Evolutionary conservation across 2,113 vertebrate species (phyloP).

Genomic region (Condylura cristata): DNA sequence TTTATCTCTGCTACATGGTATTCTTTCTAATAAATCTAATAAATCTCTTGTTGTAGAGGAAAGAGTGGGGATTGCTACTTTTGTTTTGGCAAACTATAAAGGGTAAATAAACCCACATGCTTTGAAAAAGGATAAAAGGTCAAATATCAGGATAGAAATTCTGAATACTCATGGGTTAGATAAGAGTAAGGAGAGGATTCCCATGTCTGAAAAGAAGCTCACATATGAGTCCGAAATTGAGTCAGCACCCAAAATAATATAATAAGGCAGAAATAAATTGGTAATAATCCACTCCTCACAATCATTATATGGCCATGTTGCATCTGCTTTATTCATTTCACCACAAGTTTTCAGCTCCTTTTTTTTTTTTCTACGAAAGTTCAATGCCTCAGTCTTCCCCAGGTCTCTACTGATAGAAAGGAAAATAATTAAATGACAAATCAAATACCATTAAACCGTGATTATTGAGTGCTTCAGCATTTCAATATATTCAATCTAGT

Average conservation of each 20-base stretch:
- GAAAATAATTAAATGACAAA: slow-evolving; percentile 52
- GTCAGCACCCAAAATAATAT: not conserved
- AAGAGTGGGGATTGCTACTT: not conserved
- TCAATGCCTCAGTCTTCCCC: not conserved
- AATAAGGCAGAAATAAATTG: not conserved
- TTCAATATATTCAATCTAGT: not conserved
- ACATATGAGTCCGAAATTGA: not conserved
- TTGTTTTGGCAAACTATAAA: slow-evolving; percentile 31
- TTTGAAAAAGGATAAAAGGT: slow-evolving; percentile 7
- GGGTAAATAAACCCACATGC: not conserved
- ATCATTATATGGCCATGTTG: not conserved
- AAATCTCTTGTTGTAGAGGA: slow-evolving; percentile 38
- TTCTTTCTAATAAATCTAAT: slow-evolving; percentile 63
- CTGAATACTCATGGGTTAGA: not conserved
- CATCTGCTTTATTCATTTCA: not conserved
- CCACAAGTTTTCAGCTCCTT: not conserved
- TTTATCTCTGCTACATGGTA: slow-evolving; percentile 14
- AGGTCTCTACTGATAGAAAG: not conserved
- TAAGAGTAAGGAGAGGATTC: not conserved
- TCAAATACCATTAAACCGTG: slow-evolving; percentile 19
- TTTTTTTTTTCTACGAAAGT: not conserved
- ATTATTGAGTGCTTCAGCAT: slow-evolving; percentile 23
- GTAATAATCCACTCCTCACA: not conserved
- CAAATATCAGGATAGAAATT: not conserved
- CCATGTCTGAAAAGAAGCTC: not conserved